These are phyloP conservation scores for Poecilia picta DNA, from an alignment of 2,797 vertebrate species.

Conservation along the genomic window DNA sequence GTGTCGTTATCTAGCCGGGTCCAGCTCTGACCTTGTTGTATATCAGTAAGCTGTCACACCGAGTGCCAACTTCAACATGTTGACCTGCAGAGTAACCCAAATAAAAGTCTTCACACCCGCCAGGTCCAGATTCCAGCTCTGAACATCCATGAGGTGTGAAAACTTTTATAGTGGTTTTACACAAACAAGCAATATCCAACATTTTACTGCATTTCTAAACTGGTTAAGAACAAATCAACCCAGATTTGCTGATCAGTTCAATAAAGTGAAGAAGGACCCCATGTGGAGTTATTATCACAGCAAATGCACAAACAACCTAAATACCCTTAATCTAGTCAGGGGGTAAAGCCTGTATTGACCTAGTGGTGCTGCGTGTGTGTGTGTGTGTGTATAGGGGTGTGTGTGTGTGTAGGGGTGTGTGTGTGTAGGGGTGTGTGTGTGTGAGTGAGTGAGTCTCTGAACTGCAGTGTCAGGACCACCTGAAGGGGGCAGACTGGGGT, in stretches of 20 bases:
- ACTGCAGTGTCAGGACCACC: slow-evolving; percentile 70
- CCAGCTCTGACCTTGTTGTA: background rate
- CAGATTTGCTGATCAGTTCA: slow-evolving; percentile 55
- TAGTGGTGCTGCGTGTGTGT: slow-evolving; percentile 53
- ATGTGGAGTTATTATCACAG: slow-evolving; percentile 74
- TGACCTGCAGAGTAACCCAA: background rate
- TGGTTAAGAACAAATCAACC: slow-evolving; percentile 21
- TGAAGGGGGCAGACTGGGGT: slow-evolving; percentile 85
- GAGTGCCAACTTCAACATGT: background rate
- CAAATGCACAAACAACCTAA: slow-evolving; percentile 78
- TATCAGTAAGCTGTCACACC: background rate
- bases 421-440: background rate
- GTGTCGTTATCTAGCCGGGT: background rate
- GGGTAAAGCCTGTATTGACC: slow-evolving; percentile 79
- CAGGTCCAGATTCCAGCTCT: background rate
- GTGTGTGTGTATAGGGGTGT: background rate
- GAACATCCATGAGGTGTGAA: background rate
- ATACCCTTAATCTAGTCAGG: slow-evolving; percentile 77
- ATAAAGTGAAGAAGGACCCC: slow-evolving; percentile 61
- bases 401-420: too few species aligned
- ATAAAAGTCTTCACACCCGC: background rate
- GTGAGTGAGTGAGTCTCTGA: slow-evolving; percentile 45
- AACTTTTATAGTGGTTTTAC: background rate
- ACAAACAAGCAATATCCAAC: background rate
- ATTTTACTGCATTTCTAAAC: slow-evolving; percentile 22